Evolutionary conservation across 2,888 invertebrate species (phyloP), one percentile per base, ranked within the genome.

Genomic region (Dorcus parallelipipedus): DNA sequence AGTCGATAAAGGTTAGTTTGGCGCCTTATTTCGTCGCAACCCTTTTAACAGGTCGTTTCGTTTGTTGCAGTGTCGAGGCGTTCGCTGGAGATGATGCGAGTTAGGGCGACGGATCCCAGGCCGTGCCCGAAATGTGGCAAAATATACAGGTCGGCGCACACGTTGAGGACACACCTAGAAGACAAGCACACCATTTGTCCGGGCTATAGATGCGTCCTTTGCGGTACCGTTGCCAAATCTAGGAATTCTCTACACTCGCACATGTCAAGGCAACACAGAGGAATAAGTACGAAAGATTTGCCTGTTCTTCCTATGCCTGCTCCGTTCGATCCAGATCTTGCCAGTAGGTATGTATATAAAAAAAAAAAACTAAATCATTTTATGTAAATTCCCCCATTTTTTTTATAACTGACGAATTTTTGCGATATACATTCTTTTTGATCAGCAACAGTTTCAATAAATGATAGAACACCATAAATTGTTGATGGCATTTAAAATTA

Each of bases 131-230:
- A 95, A 75, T 95, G 95, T 76, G 93, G 94, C 47, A 94, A 94
- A 82, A 94, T 94, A 74, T 94, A 94, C 79, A 84, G 94, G 61
- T 93, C 93, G 38, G 94, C 95, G 14, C 95, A 95, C 79, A 95
- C 95, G 9, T 81, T 95, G 68, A 84, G 94, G 64, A 95, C 95
- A 33, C 95, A 95, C 78, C 83, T 95, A 64, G 95, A 95, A 78
- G 95, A 95, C 76, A 95, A 95, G 75, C 95, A 95, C 78, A 95
- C 95, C 39, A 88, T 94, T 71, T 95, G 95, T 74, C 93, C 93
- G 0, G 95, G 95, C 52, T 95, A 94, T 75, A 85, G 95, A 52
- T 95, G 95, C 78, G 94, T 94, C 2, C 82, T 95, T 1, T 95
- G 95, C 78, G 94, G 95, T 61, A 95, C 95, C 0, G 94, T 95